Evolutionary conservation across 2,113 vertebrate species (phyloP).

Genomic region (Melanerpes formicivorus): DNA sequence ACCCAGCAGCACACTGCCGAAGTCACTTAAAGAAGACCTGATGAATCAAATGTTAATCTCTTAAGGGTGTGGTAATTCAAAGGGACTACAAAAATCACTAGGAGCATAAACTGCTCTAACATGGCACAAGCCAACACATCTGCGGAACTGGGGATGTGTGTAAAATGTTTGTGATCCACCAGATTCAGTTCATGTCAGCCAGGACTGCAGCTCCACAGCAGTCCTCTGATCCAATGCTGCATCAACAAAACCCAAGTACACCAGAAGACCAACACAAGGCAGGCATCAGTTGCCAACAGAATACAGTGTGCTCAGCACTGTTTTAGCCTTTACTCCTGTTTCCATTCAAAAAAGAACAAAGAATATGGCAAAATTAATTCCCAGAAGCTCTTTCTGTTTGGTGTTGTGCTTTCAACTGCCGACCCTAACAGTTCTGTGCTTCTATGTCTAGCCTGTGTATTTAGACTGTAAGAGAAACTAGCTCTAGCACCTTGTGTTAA

Average conservation of each 20-base stretch:
- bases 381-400: background rate
- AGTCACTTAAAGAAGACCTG: background rate
- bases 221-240: background rate
- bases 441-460: background rate
- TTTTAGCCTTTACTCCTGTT: background rate
- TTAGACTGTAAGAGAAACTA: background rate
- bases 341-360: background rate
- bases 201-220: background rate
- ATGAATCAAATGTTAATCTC: background rate
- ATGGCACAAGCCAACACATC: rapidly evolving
- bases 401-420: background rate
- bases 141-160: background rate
- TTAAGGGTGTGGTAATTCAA: background rate
- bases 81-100: background rate
- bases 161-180: background rate
- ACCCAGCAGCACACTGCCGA: background rate
- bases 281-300: background rate
- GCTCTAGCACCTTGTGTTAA: background rate
- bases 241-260: background rate
- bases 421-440: too few relatives aligned
- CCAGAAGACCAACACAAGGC: background rate
- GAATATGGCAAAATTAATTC: background rate
- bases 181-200: background rate
- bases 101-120: background rate
- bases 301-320: background rate